Evolutionary conservation across 2,888 invertebrate genomes (phyloP).

Genomic region (Hypena proboscidalis): DNA sequence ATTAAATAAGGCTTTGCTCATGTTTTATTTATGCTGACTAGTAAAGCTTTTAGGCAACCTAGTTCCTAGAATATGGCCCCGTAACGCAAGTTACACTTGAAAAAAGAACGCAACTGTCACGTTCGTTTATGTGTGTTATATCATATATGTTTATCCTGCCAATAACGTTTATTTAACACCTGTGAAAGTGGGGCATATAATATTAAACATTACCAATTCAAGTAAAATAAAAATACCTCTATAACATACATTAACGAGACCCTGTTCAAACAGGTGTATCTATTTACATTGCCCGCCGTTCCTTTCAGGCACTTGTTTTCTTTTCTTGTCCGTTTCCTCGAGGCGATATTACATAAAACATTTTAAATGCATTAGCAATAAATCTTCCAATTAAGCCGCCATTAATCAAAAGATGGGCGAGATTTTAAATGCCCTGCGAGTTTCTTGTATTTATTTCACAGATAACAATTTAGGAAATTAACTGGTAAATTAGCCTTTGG

Average conservation of each 20-base stretch:
- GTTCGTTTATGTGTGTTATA: no score
- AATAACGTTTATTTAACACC: no score
- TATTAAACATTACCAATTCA: no score
- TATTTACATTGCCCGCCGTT: constrained; percentile 29
- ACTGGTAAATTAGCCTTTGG: constrained; percentile 33
- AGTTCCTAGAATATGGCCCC: no score
- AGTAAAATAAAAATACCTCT: not conserved
- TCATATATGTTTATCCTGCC: no score
- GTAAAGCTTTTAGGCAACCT: no score
- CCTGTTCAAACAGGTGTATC: constrained; percentile 23
- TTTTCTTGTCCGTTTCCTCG: constrained; percentile 22
- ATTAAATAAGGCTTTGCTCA: no score
- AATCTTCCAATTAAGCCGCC: constrained; percentile 27
- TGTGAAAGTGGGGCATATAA: no score
- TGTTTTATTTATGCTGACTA: no score
- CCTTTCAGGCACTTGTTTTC: constrained; percentile 21
- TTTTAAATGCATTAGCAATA: constrained; percentile 41
- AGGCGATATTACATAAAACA: constrained; percentile 28
- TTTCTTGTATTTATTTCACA: constrained; percentile 37
- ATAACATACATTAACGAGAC: constrained; percentile 13
- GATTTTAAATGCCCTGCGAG: constrained; percentile 22
- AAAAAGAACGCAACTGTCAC: no score
- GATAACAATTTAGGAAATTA: constrained; percentile 46
- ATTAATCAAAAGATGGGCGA: constrained; percentile 32
- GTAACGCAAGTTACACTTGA: no score